A percentile compares a stretch with the other conserved stretches of the same genome.
Evolutionary conservation across 1,140 invertebrate species (phyloP).

Genomic region (Wasmannia auropunctata): DNA sequence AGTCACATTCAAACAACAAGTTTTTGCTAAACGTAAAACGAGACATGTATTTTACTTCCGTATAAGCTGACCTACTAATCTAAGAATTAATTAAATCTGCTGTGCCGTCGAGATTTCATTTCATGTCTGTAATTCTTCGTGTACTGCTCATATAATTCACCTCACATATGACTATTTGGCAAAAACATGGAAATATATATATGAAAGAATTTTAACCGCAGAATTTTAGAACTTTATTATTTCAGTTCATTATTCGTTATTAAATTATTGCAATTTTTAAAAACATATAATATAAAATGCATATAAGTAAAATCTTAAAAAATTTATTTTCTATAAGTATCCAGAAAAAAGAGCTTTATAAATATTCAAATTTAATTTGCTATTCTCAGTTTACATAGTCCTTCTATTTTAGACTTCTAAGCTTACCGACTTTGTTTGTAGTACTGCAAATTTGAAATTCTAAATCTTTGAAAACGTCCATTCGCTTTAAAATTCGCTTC

Average conservation of each 20-base stretch:
- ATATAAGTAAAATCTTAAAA: background rate
- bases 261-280: background rate
- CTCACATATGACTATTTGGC: slow-evolving; percentile 14
- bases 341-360: background rate
- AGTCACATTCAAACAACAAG: slow-evolving; percentile 57
- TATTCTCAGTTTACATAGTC: background rate
- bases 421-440: background rate
- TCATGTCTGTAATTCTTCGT: slow-evolving; percentile 26
- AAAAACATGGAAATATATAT: slow-evolving; percentile 9
- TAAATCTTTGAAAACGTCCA: background rate
- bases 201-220: background rate
- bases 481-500: background rate
- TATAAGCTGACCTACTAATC: slow-evolving; percentile 37
- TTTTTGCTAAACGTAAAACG: slow-evolving; percentile 10
- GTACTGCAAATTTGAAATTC: background rate
- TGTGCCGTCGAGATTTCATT: slow-evolving; percentile 30
- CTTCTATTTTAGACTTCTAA: background rate
- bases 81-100: slow-evolving; percentile 63
- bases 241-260: background rate
- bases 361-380: background rate
- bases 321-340: background rate
- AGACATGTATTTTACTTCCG: slow-evolving; percentile 48
- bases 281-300: background rate
- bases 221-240: slow-evolving; percentile 5
- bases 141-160: slow-evolving; percentile 28